Base-by-base conservation (phyloP, 1,140 invertebrate species). In the Protaetia brevitarsis region DNA sequence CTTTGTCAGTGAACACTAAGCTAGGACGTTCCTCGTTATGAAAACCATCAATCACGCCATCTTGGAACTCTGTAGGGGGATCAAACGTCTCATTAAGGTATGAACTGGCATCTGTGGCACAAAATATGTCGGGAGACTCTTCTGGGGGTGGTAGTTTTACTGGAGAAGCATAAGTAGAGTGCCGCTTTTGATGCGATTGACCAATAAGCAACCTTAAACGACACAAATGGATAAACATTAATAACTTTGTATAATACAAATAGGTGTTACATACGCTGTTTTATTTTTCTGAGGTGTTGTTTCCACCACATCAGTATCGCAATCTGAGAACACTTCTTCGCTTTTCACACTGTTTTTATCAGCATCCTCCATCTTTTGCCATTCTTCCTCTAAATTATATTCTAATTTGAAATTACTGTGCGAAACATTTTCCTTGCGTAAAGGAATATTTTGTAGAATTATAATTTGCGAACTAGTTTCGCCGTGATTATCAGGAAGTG, bases 271-370 rank as follows among this genome's bases (percentile, higher is more conserved):
- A 0, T 45, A 45, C 23, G n/a, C 59, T 7, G 23, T 10, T 41
- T 59, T 26, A 34, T 70, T 62, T 64, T 75, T 73, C 51, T 71
- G 70, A 3, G 74, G 74, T 11, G 74, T 76, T 7, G 69, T 69
- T 64, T 76, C 73, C 6, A 74, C 66, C 23, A 74, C 36, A 57
- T 72, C 71, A 29, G 66, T 68, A 68, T 75, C 73, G n/a, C 63
- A 68, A 37, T 75, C 73, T n/a, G 65, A 68, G 58, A 70, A 68
- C 37, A 70, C 51, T 59, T 70, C 67, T 26, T 72, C 64, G 29
- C 67, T 65, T 41, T 11, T 65, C 1, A 13, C 34, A 34, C 63
- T 62, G 10, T 11, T 23, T 13, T 7, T 23, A 29, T 30, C 57
- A 60, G 4, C 28, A 4, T 45, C 26, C 29, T 58, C 28, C 61